Percentiles rank a stretch among this genome's conserved stretches.
These are phyloP conservation scores for Pachydiplax longipennis DNA, from an alignment of 2,888 invertebrate species.

Conservation along the genomic window DNA sequence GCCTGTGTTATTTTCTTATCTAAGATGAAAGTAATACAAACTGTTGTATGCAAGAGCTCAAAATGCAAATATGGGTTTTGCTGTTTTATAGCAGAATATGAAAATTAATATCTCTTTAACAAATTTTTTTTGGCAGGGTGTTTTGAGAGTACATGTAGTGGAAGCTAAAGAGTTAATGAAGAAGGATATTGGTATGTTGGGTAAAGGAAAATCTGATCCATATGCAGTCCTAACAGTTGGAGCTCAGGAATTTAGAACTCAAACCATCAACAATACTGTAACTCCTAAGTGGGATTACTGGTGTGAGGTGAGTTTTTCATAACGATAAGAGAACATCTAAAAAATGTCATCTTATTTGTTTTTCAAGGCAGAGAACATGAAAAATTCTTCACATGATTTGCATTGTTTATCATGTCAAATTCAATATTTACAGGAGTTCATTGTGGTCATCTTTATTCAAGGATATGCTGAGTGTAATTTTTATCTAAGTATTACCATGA, in stretches of 20 bases:
- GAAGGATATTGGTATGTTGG: slow-evolving; percentile 89
- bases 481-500: no score
- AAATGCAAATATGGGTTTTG: no score
- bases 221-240: slow-evolving; percentile 93
- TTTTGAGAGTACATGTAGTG: slow-evolving; percentile 90
- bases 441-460: background rate
- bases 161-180: slow-evolving; percentile 96
- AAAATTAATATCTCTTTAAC: background rate
- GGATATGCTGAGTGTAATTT: no score
- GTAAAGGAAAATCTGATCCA: slow-evolving; percentile 96
- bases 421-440: background rate
- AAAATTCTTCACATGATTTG: background rate
- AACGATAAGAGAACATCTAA: background rate
- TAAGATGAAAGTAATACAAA: no score
- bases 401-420: background rate
- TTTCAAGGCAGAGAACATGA: background rate
- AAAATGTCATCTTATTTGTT: background rate
- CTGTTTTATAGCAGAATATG: background rate
- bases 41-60: no score
- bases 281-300: slow-evolving; percentile 97
- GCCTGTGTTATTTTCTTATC: no score
- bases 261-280: slow-evolving; percentile 91
- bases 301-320: slow-evolving; percentile 84
- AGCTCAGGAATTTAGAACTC: slow-evolving; percentile 91
- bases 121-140: slow-evolving; percentile 72